Evolutionary conservation across 2,888 invertebrate species (phyloP), one percentile per base, ranked within the genome.

Genomic region (Hemaris fuciformis): DNA sequence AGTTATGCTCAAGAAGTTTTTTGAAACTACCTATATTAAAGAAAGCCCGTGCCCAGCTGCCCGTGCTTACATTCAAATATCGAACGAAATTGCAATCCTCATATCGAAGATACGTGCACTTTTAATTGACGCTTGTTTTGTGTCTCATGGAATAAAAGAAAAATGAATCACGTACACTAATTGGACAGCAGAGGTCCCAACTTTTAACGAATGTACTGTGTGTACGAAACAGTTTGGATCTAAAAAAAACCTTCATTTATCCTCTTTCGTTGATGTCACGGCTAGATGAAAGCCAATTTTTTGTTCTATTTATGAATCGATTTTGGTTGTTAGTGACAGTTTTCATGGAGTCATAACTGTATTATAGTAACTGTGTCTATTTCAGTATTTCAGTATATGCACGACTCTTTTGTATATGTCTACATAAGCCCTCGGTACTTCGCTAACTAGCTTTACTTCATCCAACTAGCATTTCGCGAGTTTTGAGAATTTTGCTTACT

Each of bases 101-200:
- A n/a, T 8, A n/a, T 0, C 13, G 10, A 25, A 27, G 2, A 27
- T 2, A 5, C 15, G 53, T n/a, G 27, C 18, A 56, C 20, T n/a
- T 6, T 7, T 20, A 56, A 1, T 31, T 31, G 13, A 6, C 10
- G 15, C 15, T 13, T 22, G 3, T 20, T 57, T 41, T 10, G 10
- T 27, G 18, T 18, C 43, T 23, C 38, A 23, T 20, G 25, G 8
- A 59, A 57, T 59, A 53, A 61, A 53, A 3, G 6, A 10, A 8
- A 43, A 41, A 46, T 43, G 34, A 38, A 4, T 46, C 23, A 38
- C 22, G 10, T 15, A n/a, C 38, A 38, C 41, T 62, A 65, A 41
- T 68, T 64, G 64, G 62, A 59, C 41, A 20, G 41, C 62, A 45
- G 56, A 5, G n/a, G 13, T 23, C 31, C 41, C 61, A 63, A 63